Evolutionary conservation across 2,113 vertebrate species (phyloP).

Genomic region (Jaculus jaculus): DNA sequence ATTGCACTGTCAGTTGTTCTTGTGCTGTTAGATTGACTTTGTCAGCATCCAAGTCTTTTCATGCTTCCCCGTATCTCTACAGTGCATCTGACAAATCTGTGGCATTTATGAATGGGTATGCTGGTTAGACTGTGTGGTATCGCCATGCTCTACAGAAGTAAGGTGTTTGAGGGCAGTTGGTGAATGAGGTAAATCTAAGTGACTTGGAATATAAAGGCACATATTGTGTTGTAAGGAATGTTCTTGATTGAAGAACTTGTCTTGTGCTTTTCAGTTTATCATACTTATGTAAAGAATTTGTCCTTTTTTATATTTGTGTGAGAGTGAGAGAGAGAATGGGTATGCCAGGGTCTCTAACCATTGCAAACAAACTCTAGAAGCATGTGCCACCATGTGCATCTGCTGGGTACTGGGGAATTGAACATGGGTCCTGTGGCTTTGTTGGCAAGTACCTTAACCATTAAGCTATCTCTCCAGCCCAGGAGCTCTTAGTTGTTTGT

Average conservation of each 20-base stretch:
- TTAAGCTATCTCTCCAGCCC: background rate
- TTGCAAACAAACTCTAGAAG: too few species aligned
- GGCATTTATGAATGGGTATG: background rate
- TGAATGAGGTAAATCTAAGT: background rate
- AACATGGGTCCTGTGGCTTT: too few species aligned
- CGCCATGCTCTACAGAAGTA: background rate
- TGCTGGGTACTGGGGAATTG: too few species aligned
- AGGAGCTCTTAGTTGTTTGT: constrained; percentile 14
- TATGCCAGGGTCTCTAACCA: too few species aligned
- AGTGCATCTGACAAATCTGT: background rate
- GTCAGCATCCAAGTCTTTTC: background rate
- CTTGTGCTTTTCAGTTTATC: constrained; percentile 16
- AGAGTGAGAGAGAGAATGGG: too few species aligned
- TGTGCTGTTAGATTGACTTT: background rate
- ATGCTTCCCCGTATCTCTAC: background rate
- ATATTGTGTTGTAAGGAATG: background rate
- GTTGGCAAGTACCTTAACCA: too few species aligned
- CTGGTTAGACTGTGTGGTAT: background rate
- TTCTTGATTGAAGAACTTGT: constrained; percentile 39
- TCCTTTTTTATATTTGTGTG: too few species aligned
- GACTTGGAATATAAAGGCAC: constrained; percentile 28
- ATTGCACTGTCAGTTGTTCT: constrained; percentile 25
- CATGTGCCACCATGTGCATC: too few species aligned
- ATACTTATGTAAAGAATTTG: background rate
- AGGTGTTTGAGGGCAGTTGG: background rate